A percentile compares a stretch with the other conserved stretches of the same genome.
These are phyloP conservation scores for Nemoura dubitans DNA, from an alignment of 2,888 invertebrate species.

Conservation along the genomic window DNA sequence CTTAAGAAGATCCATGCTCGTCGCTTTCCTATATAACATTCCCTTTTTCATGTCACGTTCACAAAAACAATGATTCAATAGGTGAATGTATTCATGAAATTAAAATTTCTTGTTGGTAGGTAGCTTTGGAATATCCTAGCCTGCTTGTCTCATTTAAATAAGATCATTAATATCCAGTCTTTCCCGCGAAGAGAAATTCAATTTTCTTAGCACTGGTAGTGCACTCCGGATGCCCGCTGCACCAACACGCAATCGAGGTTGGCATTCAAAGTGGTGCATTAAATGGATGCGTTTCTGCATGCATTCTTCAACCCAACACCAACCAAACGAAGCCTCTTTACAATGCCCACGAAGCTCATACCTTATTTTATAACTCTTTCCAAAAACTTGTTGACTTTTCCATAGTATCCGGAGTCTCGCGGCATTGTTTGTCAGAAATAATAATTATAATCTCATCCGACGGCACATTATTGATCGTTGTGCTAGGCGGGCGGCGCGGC, in stretches of 20 bases:
- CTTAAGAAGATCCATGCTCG: too few species aligned
- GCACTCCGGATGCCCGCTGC: neutral
- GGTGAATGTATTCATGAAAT: too few species aligned
- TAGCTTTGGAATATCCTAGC: too few species aligned
- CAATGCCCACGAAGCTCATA: neutral
- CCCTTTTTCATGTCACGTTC: too few species aligned
- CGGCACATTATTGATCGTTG: neutral
- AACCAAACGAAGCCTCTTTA: neutral
- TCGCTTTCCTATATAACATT: too few species aligned
- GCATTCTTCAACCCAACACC: neutral
- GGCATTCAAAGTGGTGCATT: neutral
- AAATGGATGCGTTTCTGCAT: neutral
- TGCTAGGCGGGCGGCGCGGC: neutral
- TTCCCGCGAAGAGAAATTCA: neutral
- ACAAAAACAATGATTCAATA: too few species aligned
- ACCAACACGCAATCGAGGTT: neutral
- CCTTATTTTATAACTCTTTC: neutral
- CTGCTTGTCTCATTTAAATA: too few species aligned
- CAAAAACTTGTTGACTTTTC: neutral
- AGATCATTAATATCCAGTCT: neutral
- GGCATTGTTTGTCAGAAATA: neutral
- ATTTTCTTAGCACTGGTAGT: neutral
- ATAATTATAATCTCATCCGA: conserved; percentile 5
- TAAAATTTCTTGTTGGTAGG: too few species aligned
- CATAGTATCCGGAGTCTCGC: neutral